Evolutionary conservation across 2,113 vertebrate genomes (phyloP).

Genomic region (Pseudopipra pipra): DNA sequence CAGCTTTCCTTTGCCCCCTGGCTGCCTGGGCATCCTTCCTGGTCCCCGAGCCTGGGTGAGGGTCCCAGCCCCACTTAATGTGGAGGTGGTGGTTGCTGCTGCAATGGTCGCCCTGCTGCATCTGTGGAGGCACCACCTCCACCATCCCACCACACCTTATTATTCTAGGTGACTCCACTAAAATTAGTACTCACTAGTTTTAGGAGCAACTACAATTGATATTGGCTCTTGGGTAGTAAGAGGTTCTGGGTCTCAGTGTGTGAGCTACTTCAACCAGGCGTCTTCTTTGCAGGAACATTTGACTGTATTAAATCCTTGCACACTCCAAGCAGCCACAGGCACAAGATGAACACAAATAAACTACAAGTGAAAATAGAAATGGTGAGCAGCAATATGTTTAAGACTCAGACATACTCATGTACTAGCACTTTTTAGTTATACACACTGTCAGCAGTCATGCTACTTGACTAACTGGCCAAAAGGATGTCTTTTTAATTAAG

Average conservation of each 20-base stretch:
- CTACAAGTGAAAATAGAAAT: not conserved
- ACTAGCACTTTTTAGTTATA: not conserved
- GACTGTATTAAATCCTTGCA: not conserved
- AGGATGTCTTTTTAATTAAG: not conserved
- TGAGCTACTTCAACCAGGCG: not conserved
- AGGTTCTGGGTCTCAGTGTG: not conserved
- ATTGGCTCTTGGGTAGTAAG: not conserved
- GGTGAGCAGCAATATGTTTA: not conserved
- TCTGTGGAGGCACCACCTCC: not conserved
- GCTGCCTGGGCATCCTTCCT: not conserved
- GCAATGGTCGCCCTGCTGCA: accelerated
- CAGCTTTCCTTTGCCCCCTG: not conserved
- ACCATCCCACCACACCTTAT: not conserved
- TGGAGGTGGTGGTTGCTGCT: not conserved
- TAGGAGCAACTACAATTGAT: not conserved
- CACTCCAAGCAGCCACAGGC: not conserved
- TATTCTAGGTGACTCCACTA: not conserved
- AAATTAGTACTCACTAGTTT: not conserved
- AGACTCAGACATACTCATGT: not conserved
- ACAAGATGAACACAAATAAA: not conserved
- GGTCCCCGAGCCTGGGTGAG: not conserved
- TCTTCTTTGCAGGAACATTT: not conserved
- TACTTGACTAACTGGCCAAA: not conserved
- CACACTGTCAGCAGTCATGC: not conserved
- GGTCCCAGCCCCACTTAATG: accelerated